Evolutionary conservation across 2,797 vertebrate genomes (phyloP).

Genomic region (Sebastes cheni): DNA sequence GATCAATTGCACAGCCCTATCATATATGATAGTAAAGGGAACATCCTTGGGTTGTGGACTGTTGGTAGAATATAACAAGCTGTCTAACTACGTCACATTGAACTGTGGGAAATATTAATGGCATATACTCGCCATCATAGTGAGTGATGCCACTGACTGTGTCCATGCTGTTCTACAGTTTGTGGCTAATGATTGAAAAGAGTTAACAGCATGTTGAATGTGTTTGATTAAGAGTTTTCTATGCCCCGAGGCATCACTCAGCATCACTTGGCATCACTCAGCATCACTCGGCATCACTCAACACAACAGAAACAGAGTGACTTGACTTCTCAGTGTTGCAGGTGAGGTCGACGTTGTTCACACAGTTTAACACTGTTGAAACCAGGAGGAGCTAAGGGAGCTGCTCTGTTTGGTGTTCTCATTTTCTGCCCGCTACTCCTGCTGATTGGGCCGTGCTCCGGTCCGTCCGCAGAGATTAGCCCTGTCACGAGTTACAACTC

Average conservation of each 20-base stretch:
- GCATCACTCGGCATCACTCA: background rate
- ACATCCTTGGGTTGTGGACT: background rate
- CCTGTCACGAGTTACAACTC: conserved; percentile 52
- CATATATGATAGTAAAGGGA: no score
- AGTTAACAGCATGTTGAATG: background rate
- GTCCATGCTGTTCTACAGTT: background rate
- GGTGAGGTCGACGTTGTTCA: background rate
- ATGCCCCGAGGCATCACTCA: background rate
- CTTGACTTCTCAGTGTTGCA: background rate
- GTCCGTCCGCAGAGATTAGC: conserved; percentile 49
- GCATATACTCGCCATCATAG: background rate
- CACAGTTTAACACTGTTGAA: background rate
- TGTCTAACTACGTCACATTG: no score
- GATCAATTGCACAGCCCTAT: no score
- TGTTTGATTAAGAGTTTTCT: background rate
- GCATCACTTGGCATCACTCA: background rate
- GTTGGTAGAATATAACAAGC: background rate
- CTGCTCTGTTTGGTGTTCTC: conserved; percentile 54
- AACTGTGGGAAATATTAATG: background rate
- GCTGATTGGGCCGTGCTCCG: conserved; percentile 58
- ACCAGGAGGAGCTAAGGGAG: conserved; percentile 32
- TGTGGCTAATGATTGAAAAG: background rate
- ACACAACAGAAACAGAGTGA: background rate
- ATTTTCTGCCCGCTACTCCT: conserved; percentile 52
- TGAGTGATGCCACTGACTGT: background rate